Evolutionary conservation across 2,797 vertebrate genomes (phyloP), one percentile per base, ranked within the genome.

Genomic region (Acrossocheilus wenchowensis): DNA sequence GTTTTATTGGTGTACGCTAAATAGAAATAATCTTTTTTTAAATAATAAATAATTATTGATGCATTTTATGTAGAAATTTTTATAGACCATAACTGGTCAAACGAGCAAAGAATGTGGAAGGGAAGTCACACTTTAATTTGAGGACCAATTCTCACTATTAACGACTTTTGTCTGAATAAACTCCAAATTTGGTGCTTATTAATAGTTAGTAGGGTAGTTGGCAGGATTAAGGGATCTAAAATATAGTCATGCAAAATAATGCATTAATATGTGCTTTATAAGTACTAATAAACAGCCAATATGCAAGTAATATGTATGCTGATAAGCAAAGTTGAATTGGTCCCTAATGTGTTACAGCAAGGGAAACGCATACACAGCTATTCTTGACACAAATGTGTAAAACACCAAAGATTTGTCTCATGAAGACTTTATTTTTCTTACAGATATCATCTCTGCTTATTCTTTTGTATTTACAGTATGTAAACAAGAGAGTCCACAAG

Each of bases 391-490:
- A 78, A 79, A 78, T 12, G 62, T 8, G 17, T 57, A 71, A 30
- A 41, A n/a, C 6, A 23, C 36, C 72, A 54, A 36, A 66, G 36
- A 64, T 81, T 12, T 69, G 78, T 81, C 85, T 86, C 71, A 75
- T 34, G 11, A 81, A 81, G 85, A 86, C 84, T 86, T 90, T 87
- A 85, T 72, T 88, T 86, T 87, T 89, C 64, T 73, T 84, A 87
- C 83, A 87, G 86, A 90, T 90, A 89, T 78, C 52, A 41, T 87
- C 83, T 90, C 83, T 88, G 86, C 88, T 87, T 82, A 88, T 54
- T 78, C 93, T 94, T 94, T 94, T 92, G 86, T 95, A 95, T 96
- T 91, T 96, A 96, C 95, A 96, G 92, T 94, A 95, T 95, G 94
- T 96, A 96, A 96, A 96, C 95, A 94, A 93, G 84, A 86, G 85